Evolutionary conservation across 2,888 invertebrate species (phyloP).

Genomic region (Nineta flava): DNA sequence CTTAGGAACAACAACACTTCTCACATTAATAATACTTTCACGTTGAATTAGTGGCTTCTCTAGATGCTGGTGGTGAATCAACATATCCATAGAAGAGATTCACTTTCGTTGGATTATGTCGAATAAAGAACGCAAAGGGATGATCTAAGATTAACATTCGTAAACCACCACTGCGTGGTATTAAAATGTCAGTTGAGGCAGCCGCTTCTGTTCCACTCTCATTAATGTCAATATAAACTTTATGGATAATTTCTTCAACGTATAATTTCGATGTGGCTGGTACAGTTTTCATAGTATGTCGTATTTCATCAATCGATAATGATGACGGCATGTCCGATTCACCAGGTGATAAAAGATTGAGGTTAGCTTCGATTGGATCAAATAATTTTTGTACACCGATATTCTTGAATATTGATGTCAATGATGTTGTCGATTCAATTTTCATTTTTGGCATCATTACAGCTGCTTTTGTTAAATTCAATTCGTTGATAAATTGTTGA

Average conservation of each 20-base stretch:
- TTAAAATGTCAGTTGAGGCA: conserved; percentile 41
- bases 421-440: conserved; percentile 37
- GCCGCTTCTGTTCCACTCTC: conserved; percentile 59
- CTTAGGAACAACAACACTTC: background rate
- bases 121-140: conserved; percentile 60
- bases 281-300: conserved; percentile 20
- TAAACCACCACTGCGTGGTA: conserved; percentile 35
- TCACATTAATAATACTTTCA: no score
- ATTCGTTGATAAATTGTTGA: conserved; percentile 31
- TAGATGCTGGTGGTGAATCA: conserved; percentile 34
- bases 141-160: conserved; percentile 41
- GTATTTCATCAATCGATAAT: conserved; percentile 17
- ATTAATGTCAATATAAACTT: conserved; percentile 44
- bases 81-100: conserved; percentile 58
- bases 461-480: conserved; percentile 32
- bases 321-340: conserved; percentile 8
- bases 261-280: conserved; percentile 40
- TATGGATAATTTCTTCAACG: conserved; percentile 46
- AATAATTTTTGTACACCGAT: conserved; percentile 51
- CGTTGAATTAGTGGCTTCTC: background rate
- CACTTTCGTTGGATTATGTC: conserved; percentile 45
- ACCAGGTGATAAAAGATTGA: conserved; percentile 44
- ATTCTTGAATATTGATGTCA: conserved; percentile 35
- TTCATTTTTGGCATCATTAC: conserved; percentile 57
- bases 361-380: conserved; percentile 39